phyloP scores from a whole-genome alignment of 2,113 vertebrate species.

The Maccullochella peelii region DNA sequence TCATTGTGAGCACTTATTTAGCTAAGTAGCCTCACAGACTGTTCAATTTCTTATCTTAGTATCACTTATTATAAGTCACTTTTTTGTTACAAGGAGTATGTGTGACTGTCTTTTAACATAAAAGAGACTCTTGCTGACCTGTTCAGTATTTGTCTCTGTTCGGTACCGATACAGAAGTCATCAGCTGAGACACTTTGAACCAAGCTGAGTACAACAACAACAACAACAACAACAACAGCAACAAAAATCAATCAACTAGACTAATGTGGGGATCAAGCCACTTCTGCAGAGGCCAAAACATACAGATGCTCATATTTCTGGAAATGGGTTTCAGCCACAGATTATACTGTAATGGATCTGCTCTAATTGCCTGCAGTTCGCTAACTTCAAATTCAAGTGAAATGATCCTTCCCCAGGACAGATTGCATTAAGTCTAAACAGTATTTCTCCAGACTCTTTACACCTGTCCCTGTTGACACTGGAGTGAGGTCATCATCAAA shows the following conservation, averaged over 20 bases:
- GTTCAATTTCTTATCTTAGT: too few relatives aligned
- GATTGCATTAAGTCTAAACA: constrained; percentile 18
- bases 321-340: background rate
- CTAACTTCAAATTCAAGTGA: constrained; percentile 12
- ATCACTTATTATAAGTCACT: background rate
- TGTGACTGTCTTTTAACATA: background rate
- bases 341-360: background rate
- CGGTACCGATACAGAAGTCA: background rate
- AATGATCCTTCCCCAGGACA: constrained; percentile 8
- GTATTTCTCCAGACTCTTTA: constrained; percentile 5
- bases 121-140: background rate
- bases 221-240: too few relatives aligned
- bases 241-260: background rate
- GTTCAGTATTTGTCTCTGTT: background rate
- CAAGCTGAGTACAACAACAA: background rate
- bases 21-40: background rate
- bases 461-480: constrained; percentile 56
- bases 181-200: background rate
- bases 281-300: background rate
- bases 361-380: constrained; percentile 6
- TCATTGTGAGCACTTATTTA: background rate
- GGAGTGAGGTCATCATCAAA: constrained; percentile 26
- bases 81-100: background rate
- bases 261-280: background rate
- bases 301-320: background rate